Base-by-base conservation (phyloP, 2,888 invertebrate species). In the Ophion costatus region DNA sequence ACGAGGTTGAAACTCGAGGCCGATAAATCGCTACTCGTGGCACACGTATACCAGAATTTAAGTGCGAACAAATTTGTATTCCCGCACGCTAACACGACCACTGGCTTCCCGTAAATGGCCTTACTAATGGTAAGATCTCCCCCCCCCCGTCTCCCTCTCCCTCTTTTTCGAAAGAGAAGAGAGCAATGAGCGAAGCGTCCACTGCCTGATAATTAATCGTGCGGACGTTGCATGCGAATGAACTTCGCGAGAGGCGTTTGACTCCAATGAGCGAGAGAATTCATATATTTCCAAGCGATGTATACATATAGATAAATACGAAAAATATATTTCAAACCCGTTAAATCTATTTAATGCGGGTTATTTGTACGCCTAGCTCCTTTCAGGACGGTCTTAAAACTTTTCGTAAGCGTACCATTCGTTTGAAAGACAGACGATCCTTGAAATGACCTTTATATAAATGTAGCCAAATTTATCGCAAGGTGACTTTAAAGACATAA, bases 51-150 rank as follows among this genome's bases (percentile, higher is more conserved):
- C 84, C 87, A 91, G 92, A 93, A 93, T 93, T 93, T 91, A 91
- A 93, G 92, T 92, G 93, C 91, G 90, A 93, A 93, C 92, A 91
- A 93, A 93, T 93, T 93, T 93, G 93, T 92, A 92, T 90, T 90
- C 90, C 87, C 90, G 88, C 89, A 87, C 91, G 91, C 88, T 91
- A 91, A 93, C 92, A 93, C 91, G 92, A 89, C 87, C 90, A 90
- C 88, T 89, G 89, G 89, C 90, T 88, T 88, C 87, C 92, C 92
- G 90, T 93, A 93, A 93, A 93, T 93, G 93, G 93, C 89, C 90
- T 91, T 92, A 93, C 93, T 91, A 91, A 90, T 87, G 85, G 88
- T 87, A 83, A 78, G 77, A 70, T 85, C 82, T 77, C 75, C 80
- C 80, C n/a, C n/a, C n/a, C n/a, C n/a, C n/a, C n/a, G n/a, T 82